Evolutionary conservation across 2,888 invertebrate genomes (phyloP), one percentile per base, ranked within the genome.

Genomic region (Erebia ligea): DNA sequence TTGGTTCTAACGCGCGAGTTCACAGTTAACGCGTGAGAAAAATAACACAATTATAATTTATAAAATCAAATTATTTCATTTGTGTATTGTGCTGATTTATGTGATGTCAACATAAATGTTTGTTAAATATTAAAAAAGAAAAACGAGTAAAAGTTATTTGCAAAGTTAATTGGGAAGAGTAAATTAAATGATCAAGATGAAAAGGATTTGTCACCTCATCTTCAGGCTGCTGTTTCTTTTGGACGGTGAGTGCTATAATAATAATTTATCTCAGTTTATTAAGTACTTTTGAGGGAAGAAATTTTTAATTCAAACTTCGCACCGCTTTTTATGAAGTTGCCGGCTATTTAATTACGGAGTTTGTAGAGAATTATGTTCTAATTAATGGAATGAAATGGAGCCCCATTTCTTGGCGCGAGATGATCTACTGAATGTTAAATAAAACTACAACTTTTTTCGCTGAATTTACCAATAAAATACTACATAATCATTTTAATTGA

Each of bases 161-260:
- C 56, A 66, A 65, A 76, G 69, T 73, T 74, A 75, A 76, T 78
- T 76, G 77, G 78, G 79, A 82, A 80, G 79, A 76, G 70, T 69
- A 79, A 73, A 75, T 72, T 75, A 76, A 78, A 89, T 88, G 89
- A 80, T 86, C 82, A 87, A 87, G 85, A 91, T 91, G 90, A 88
- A 84, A 86, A 86, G 92, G 90, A 90, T 91, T 84, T 91, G 89
- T 78, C 88, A 88, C 78, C 86, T 91, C 77, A 85, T 91, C 77
- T 89, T 91, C 75, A 83, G 89, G 68, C 78, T 91, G 78, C 83
- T 91, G 82, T 92, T 91, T 76, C 81, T 91, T 70, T 87, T 92
- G 75, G 92, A 92, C 80, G 91, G 91, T 92, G 72, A 82, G 79
- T 78, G 71, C 68, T 73, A 17, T 17, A 40, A 10, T 9, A n/a